A percentile compares a stretch with the other conserved stretches of the same genome.
phyloP scores from a whole-genome alignment of 37 sponge, comb jelly and placozoan species.

The Sycon ciliatum region DNA sequence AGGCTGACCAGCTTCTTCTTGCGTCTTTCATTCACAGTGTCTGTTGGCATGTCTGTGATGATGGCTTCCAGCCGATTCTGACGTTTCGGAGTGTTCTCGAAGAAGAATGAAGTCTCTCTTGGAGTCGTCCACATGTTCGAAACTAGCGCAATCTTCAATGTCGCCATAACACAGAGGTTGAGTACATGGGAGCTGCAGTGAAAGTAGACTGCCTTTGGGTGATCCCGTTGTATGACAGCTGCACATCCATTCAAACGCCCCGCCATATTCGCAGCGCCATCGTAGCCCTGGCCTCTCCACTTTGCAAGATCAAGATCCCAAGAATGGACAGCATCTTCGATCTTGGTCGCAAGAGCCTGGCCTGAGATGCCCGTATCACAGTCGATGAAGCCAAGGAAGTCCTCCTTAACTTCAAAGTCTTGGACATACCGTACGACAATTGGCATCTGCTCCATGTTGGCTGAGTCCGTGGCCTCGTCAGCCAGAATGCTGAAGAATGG shows the following conservation, averaged over 20 bases:
- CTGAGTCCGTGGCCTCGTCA: too few species aligned
- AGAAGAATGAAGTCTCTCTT: background rate
- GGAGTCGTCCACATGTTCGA: background rate
- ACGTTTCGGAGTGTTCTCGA: background rate
- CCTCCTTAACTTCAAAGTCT: too few species aligned
- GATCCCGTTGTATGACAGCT: background rate
- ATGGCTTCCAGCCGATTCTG: background rate
- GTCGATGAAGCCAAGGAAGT: too few species aligned
- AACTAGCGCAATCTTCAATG: background rate
- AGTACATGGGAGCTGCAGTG: background rate
- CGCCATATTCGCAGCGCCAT: background rate
- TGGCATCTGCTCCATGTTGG: too few species aligned
- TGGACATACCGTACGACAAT: too few species aligned
- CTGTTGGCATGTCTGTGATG: background rate
- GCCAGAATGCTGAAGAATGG: too few species aligned
- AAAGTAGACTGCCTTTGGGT: background rate
- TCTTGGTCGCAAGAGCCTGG: too few species aligned
- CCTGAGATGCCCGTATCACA: too few species aligned
- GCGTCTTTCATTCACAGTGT: background rate
- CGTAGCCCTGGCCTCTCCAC: background rate
- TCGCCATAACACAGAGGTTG: background rate
- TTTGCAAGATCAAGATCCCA: background rate
- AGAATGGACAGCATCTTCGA: too few species aligned
- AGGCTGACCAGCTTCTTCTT: background rate
- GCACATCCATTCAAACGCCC: background rate